A percentile compares a stretch with the other conserved stretches of the same genome.
phyloP scores from a whole-genome alignment of 2,888 invertebrate species.

The Eumacrocentrus americanus region DNA sequence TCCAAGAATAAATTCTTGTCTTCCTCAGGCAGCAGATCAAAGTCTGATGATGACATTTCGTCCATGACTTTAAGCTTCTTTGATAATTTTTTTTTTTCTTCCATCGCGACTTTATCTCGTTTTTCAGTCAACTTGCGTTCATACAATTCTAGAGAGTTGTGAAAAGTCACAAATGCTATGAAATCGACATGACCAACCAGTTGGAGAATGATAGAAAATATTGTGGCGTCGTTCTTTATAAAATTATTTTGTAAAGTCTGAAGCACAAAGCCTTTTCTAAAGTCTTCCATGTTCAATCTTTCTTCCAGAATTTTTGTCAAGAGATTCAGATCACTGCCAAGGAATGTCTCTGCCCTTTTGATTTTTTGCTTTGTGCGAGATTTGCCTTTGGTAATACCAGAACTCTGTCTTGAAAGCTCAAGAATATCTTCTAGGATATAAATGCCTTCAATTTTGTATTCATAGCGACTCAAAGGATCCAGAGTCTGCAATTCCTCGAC shows the following conservation, averaged over 20 bases:
- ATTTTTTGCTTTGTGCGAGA: no score
- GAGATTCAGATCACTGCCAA: constrained; percentile 34
- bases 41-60: constrained; percentile 45
- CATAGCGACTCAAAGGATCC: constrained; percentile 44
- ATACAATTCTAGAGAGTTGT: constrained; percentile 43
- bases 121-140: constrained; percentile 27
- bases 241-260: constrained; percentile 49
- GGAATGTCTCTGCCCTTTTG: constrained; percentile 33
- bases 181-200: constrained; percentile 43
- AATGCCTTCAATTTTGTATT: constrained; percentile 45
- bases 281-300: constrained; percentile 44
- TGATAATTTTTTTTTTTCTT: constrained; percentile 21
- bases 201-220: constrained; percentile 40
- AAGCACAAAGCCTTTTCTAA: constrained; percentile 47
- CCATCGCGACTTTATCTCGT: constrained; percentile 12
- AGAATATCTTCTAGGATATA: constrained; percentile 32
- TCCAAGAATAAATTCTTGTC: constrained; percentile 43
- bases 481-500: constrained; percentile 38
- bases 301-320: constrained; percentile 42
- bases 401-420: no score
- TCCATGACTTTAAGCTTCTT: constrained; percentile 37
- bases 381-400: no score
- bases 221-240: constrained; percentile 35
- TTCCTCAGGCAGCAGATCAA: constrained; percentile 41
- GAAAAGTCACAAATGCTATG: constrained; percentile 47